Base-by-base conservation (phyloP, 2,113 vertebrate species). In the Castor canadensis region DNA sequence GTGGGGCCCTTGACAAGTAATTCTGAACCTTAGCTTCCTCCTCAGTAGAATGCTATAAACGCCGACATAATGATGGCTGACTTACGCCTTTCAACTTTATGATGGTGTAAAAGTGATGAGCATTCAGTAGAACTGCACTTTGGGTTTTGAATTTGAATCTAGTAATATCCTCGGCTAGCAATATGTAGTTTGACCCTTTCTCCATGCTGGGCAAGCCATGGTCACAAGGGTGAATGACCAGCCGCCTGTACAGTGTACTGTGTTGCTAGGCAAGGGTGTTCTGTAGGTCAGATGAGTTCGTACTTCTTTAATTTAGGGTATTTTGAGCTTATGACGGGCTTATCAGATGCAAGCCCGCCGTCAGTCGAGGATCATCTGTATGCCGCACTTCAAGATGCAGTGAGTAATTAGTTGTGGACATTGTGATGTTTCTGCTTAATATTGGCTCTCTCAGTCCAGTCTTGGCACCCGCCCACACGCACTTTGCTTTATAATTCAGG, bases 401-500 rank as follows among this genome's bases (percentile, higher is more conserved):
- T 69, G 24, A 45, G 22, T 19, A 1, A 69, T 56, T 12, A 30
- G 28, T 10, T 1, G 13, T 52, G 19, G 8, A 1, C 8, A 11
- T 10, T 17, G 15, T 8, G 15, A 35, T 1, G 2, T n/a, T 10
- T 28, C 13, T 24, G 15, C n/a, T 30, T 47, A 45, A 0, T 0
- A 1, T 45, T 12, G 17, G 72, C 54, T 35, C 47, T 81, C 49
- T 56, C 47, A 2, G 13, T 35, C 38, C 64, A 45, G 30, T 40
- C 38, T 38, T 13, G 58, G 49, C 1, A 45, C 1, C 6, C 66
- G 7, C 28, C 28, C 47, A 75, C 3, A 9, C 17, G 12, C 32
- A 30, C 22, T 49, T 73, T 40, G 22, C 56, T 54, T 62, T 26
- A 52, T 5, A 49, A n/a, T 84, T 77, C 38, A 64, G 60, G 30